Conservation (phyloP, 2,113 vertebrate species). For the Butorides virescens region DNA sequence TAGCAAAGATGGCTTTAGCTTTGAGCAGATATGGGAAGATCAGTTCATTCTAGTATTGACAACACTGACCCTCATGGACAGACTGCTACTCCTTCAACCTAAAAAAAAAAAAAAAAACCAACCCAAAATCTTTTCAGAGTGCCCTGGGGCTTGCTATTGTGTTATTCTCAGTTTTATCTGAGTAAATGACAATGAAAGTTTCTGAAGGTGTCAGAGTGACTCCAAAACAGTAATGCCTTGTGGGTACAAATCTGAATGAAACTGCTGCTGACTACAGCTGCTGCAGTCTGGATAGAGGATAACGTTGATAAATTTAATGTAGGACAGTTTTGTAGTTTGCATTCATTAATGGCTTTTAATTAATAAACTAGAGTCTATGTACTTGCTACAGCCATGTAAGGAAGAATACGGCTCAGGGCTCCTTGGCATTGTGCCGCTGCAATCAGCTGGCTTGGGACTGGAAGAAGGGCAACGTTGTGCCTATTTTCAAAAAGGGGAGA, state of each 20-base stretch:
- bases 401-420: background rate
- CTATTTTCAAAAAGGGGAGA: too few relatives aligned
- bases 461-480: too few relatives aligned
- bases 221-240: background rate
- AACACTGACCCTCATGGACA: background rate
- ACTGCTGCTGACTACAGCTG: background rate
- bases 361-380: background rate
- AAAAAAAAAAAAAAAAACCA: background rate
- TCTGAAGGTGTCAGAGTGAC: background rate
- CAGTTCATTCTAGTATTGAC: background rate
- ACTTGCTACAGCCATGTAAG: background rate
- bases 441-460: background rate
- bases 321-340: background rate
- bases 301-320: background rate
- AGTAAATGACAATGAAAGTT: background rate
- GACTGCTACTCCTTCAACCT: fast-evolving
- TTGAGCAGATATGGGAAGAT: background rate
- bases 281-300: background rate
- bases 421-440: background rate
- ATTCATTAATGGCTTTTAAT: background rate
- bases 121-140: background rate
- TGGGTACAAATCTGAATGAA: background rate
- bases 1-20: background rate
- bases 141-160: background rate
- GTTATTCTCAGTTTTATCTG: background rate